Evolutionary conservation across 1,140 invertebrate genomes (phyloP).

Genomic region (Platyscapa corneri): DNA sequence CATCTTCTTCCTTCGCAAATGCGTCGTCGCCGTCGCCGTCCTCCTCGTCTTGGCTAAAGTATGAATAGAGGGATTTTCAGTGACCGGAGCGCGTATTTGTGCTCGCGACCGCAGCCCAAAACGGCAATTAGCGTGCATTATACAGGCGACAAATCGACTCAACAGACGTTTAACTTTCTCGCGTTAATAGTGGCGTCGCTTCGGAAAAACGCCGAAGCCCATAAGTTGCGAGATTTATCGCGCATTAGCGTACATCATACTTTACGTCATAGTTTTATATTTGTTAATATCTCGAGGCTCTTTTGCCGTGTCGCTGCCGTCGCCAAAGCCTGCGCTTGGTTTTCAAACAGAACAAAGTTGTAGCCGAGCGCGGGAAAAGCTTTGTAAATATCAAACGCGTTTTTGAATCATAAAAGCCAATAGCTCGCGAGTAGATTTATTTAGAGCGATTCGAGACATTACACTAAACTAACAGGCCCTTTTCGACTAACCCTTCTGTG

Average conservation of each 20-base stretch:
- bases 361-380: neutral
- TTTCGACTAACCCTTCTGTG: neutral
- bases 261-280: neutral
- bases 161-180: no score
- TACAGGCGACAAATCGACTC: no score
- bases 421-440: neutral
- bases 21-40: no score
- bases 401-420: neutral
- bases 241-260: neutral
- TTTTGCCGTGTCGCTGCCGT: no score
- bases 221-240: no score
- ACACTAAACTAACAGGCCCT: neutral
- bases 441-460: neutral
- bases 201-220: no score
- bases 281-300: neutral
- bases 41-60: neutral
- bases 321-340: no score
- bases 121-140: neutral
- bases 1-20: neutral
- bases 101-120: neutral
- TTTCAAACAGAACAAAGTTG: neutral
- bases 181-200: no score
- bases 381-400: neutral
- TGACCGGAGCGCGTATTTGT: neutral
- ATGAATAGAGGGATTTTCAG: neutral